phyloP scores from a whole-genome alignment of 2,797 vertebrate species.

The Propithecus perrieri region DNA sequence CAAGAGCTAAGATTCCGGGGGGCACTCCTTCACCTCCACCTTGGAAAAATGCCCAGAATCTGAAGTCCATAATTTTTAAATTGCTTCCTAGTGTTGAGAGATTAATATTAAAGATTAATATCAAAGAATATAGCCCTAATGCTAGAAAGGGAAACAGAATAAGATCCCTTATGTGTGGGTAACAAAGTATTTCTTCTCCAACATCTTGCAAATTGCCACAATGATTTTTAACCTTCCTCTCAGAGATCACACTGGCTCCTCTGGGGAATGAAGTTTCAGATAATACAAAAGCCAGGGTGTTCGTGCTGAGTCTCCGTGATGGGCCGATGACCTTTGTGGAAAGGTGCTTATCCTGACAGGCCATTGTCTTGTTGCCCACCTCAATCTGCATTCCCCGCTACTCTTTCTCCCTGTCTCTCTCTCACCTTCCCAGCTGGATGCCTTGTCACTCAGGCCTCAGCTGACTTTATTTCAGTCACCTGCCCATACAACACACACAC shows the following conservation, averaged over 20 bases:
- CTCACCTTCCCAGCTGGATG: slow-evolving; percentile 14
- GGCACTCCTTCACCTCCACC: not conserved
- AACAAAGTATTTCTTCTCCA: slow-evolving; percentile 7
- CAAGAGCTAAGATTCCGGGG: not conserved
- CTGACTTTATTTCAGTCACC: not conserved
- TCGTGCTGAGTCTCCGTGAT: slow-evolving; percentile 33
- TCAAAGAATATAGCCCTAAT: not conserved
- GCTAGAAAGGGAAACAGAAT: not conserved
- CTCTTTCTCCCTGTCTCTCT: not conserved
- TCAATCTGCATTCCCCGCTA: slow-evolving; percentile 51
- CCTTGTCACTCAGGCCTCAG: slow-evolving; percentile 47
- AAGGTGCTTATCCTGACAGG: slow-evolving; percentile 66
- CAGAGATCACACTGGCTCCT: slow-evolving; percentile 2
- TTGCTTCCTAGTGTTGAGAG: not conserved
- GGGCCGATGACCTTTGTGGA: slow-evolving; percentile 71
- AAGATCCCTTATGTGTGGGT: not conserved
- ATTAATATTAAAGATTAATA: not conserved
- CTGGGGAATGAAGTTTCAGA: slow-evolving; percentile 12
- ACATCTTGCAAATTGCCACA: slow-evolving; percentile 23
- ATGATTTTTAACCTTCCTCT: slow-evolving; percentile 39
- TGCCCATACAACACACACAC: not conserved
- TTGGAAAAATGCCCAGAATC: not conserved
- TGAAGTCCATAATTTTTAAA: not conserved
- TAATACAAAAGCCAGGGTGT: slow-evolving; percentile 61
- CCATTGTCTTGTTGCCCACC: slow-evolving; percentile 57